Evolutionary conservation across 2,888 invertebrate genomes (phyloP), one percentile per base, ranked within the genome.

Genomic region (Thymelicus acteon): DNA sequence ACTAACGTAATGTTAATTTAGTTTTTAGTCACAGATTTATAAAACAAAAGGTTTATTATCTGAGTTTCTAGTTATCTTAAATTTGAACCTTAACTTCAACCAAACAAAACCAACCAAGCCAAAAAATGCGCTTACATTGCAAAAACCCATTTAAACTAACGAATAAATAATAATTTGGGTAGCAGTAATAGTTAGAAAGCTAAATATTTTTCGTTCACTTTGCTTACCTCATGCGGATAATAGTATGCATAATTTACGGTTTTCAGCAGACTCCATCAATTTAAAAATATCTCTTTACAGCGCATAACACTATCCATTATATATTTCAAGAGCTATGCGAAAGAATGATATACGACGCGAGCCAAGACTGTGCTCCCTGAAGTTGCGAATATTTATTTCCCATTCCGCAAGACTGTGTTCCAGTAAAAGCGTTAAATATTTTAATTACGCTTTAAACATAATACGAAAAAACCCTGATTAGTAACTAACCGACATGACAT

Each of bases 271-370:
- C 48, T 68, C 68, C 69, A 69, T 69, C 69, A 69, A 69, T 69
- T 69, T 69, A 58, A 69, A 69, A 69, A 69, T 69, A 69, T 69
- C 63, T 69, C 63, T 69, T 57, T 57, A 58, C 31, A 63, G 69
- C 44, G 58, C 69, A 62, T 54, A 69, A 69, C 69, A 69, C 69
- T 69, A 69, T 69, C 69, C 69, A 69, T 69, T 69, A 69, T 69
- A 69, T 69, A 63, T 69, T 69, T 69, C 69, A 63, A 10, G 62
- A 69, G 63, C 68, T 68, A 67, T 67, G 44, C 67, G 67, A 63
- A 63, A 48, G 69, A 68, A 69, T 69, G 69, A 69, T 69, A 63
- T 69, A 69, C 68, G 68, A 44, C 52, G 60, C 62, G 54, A 62
- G 47, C 68, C 62, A 68, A 68, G 68, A 37, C 68, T 68, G 63